Base-by-base conservation (phyloP, 2,113 vertebrate genomes). In the Pygoscelis antarcticus region DNA sequence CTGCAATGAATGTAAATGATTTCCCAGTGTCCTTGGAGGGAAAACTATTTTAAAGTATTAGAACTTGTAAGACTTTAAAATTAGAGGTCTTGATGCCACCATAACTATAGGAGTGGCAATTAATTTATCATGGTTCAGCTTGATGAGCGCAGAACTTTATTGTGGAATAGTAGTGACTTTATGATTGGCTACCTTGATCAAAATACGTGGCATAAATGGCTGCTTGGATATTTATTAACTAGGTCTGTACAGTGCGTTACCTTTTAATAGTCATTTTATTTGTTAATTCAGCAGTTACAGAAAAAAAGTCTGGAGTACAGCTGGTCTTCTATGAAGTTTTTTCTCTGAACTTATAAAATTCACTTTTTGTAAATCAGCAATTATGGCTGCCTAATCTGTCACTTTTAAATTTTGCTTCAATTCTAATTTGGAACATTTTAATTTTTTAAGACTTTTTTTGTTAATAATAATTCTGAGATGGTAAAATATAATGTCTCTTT, bases 151-250 rank as follows among this genome's bases (percentile, higher is more conserved):
- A 57, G 57, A 81, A 49, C 38, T 94, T 83, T 5, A 17, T 7
- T 72, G 91, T 79, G 80, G 44, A 61, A 14, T 55, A 29, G 32
- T 23, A 52, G 44, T 47, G 47, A 22, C 57, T 89, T 90, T 47
- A 65, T 47, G 32, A 23, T 58, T 80, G 60, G 55, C 78, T 85
- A 26, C 55, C 30, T 61, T 81, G 51, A 38, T 54, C 42, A 52
- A 86, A 70, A 89, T 47, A 86, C 1, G 5, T 87, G 90, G 72
- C 69, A 80, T 61, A 78, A 89, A 64, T 64, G 86, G 19, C 89
- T 93, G 44, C 60, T 89, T 92, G 77, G 83, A 13, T 89, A 82
- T 92, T 95, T 92, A 95, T 97, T 96, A 95, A 91, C 83, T 30
- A 82, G 65, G 40, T 64, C 57, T 84, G 38, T 82, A 32, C 19